Evolutionary conservation across 2,888 invertebrate species (phyloP).

Genomic region (Patella caerulea): DNA sequence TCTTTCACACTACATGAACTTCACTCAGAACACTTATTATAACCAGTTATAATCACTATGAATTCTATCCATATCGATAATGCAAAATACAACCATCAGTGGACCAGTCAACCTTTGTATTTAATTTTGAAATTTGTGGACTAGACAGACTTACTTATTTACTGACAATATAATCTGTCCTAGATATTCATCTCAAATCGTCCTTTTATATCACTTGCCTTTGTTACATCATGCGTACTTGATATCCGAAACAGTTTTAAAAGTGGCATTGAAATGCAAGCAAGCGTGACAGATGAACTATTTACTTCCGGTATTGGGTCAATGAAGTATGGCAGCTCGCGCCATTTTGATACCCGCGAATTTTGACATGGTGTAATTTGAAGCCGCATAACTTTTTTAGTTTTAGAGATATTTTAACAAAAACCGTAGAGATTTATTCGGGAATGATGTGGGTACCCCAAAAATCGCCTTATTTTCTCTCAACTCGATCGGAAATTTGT

Average conservation of each 20-base stretch:
- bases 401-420: background rate
- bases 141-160: too few relatives aligned
- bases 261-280: too few relatives aligned
- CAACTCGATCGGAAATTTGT: conserved; percentile 6
- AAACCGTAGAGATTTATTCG: background rate
- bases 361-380: conserved; percentile 20
- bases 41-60: too few relatives aligned
- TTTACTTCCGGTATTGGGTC: conserved; percentile 11
- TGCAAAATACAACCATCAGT: too few relatives aligned
- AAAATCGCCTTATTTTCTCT: background rate
- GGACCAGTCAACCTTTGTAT: too few relatives aligned
- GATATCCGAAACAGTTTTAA: background rate
- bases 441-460: conserved; percentile 8
- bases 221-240: background rate
- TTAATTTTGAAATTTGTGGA: too few relatives aligned
- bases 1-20: too few relatives aligned
- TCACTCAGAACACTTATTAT: too few relatives aligned
- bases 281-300: background rate
- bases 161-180: too few relatives aligned
- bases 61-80: too few relatives aligned
- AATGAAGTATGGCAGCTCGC: conserved; percentile 28
- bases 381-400: background rate
- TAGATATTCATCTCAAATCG: too few relatives aligned
- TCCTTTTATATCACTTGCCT: background rate
- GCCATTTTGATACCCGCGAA: conserved; percentile 39